Conservation (phyloP, 2,113 vertebrate genomes). For the Gambusia holbrooki region DNA sequence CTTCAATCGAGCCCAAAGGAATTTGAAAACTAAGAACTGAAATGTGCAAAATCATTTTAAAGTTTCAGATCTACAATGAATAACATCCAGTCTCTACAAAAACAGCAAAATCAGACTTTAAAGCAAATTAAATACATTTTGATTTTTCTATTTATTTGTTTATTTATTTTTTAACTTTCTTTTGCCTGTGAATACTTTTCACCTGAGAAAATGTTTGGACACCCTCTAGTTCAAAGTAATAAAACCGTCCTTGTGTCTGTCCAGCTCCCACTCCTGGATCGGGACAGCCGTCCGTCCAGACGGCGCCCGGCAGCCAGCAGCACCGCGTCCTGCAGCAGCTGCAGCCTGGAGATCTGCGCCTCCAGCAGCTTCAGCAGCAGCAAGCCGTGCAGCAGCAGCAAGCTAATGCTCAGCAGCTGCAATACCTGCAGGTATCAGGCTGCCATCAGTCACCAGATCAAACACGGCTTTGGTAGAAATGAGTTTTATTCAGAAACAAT, state of each 20-base stretch:
- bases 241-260: neutral
- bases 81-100: too few species aligned
- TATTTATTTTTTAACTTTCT: too few species aligned
- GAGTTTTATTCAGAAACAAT: neutral
- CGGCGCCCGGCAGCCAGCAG: constrained; percentile 80
- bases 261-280: constrained; percentile 78
- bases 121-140: too few species aligned
- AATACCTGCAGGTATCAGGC: constrained; percentile 84
- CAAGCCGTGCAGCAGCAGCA: constrained; percentile 86
- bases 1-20: too few species aligned
- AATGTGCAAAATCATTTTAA: too few species aligned
- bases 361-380: constrained; percentile 86
- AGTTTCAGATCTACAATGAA: too few species aligned
- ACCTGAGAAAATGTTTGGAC: too few species aligned
- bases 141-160: too few species aligned
- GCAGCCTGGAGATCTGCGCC: constrained; percentile 92
- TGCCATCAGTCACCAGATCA: neutral
- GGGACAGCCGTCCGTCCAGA: constrained; percentile 70
- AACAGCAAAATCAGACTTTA: too few species aligned
- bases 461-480: neutral
- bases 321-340: constrained; percentile 94
- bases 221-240: neutral
- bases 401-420: constrained; percentile 82
- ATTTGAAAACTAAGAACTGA: too few species aligned
- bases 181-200: too few species aligned